Evolutionary conservation across 2,888 invertebrate genomes (phyloP).

Genomic region (Erynnis tages): DNA sequence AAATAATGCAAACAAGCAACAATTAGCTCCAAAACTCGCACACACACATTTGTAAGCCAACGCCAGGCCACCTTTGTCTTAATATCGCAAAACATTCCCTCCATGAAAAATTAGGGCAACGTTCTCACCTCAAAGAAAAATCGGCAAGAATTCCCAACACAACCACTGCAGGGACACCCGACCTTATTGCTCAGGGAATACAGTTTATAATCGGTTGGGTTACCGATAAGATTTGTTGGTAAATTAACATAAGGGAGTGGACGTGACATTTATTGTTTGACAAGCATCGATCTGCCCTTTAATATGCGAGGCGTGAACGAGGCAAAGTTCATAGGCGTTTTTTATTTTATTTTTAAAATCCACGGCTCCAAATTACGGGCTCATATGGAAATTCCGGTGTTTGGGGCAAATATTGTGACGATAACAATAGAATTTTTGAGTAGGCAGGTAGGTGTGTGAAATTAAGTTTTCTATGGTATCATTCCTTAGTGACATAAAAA

Average conservation of each 20-base stretch:
- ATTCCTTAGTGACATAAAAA: no score
- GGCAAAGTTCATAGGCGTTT: constrained; percentile 39
- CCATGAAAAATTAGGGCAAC: constrained; percentile 68
- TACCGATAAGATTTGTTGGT: constrained; percentile 36
- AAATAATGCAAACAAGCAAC: neutral
- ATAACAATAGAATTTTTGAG: no score
- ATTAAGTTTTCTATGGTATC: no score
- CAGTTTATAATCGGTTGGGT: constrained; percentile 36
- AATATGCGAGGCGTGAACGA: constrained; percentile 72
- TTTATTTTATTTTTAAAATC: no score
- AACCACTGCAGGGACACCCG: constrained; percentile 33
- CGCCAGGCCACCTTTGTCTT: constrained; percentile 44
- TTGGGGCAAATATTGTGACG: neutral
- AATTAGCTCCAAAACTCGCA: neutral
- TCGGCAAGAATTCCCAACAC: constrained; percentile 48
- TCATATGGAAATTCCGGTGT: constrained; percentile 18
- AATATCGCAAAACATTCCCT: constrained; percentile 63
- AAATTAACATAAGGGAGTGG: constrained; percentile 75
- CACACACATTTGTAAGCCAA: constrained; percentile 24
- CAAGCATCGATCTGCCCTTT: constrained; percentile 81
- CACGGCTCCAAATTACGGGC: constrained; percentile 10
- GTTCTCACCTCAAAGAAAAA: constrained; percentile 77
- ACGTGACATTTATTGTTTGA: constrained; percentile 82
- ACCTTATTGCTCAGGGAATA: constrained; percentile 35
- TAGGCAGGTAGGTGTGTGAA: no score